These are phyloP conservation scores for Thalassoma bifasciatum DNA, from an alignment of 2,113 vertebrate genomes.

Conservation along the genomic window DNA sequence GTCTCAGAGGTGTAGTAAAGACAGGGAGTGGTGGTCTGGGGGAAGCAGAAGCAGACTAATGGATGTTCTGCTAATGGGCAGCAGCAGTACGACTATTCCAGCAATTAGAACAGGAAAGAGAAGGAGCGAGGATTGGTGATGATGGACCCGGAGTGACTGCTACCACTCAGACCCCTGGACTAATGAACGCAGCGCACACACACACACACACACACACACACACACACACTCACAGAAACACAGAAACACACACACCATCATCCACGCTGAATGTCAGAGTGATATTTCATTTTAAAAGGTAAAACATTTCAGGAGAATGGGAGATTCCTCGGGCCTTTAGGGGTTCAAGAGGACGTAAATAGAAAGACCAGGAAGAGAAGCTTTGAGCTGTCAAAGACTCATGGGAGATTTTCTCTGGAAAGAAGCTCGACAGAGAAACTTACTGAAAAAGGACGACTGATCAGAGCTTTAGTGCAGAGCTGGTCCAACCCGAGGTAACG, in stretches of 20 bases:
- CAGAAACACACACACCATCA: slow-evolving; percentile 20
- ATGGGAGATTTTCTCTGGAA: background rate
- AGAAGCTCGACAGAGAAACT: background rate
- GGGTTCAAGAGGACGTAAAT: background rate
- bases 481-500: too few species aligned
- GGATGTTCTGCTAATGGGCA: slow-evolving; percentile 78
- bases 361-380: background rate
- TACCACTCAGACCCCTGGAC: slow-evolving; percentile 57
- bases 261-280: slow-evolving; percentile 8
- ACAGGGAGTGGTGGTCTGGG: slow-evolving; percentile 69
- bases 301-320: slow-evolving; percentile 16
- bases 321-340: background rate
- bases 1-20: slow-evolving; percentile 84
- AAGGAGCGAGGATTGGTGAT: slow-evolving; percentile 59
- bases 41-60: slow-evolving; percentile 74
- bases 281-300: background rate
- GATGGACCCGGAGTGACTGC: slow-evolving; percentile 64
- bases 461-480: too few species aligned
- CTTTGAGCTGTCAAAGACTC: background rate
- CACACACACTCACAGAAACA: too few species aligned
- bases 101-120: slow-evolving; percentile 83
- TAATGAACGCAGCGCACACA: slow-evolving; percentile 36
- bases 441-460: too few species aligned
- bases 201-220: background rate
- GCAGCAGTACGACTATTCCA: slow-evolving; percentile 68